These are phyloP conservation scores for Aphidius ervi DNA, from an alignment of 1,140 invertebrate genomes.

Conservation along the genomic window DNA sequence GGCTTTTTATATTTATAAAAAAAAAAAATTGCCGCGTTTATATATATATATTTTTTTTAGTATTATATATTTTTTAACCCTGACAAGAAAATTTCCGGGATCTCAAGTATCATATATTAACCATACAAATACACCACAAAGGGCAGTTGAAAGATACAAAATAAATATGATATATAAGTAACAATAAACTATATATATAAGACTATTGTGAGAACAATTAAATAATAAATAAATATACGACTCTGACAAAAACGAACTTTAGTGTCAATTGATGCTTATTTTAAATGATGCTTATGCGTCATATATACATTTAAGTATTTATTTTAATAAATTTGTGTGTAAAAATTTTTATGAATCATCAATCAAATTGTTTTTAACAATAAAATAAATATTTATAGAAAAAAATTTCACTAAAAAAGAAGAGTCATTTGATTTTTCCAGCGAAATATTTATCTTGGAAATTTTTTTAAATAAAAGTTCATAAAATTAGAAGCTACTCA, in stretches of 20 bases:
- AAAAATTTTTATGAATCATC: background rate
- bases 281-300: background rate
- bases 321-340: background rate
- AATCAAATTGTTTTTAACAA: background rate
- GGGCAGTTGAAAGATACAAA: too few relatives aligned
- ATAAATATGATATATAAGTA: background rate
- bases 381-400: background rate
- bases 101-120: too few relatives aligned
- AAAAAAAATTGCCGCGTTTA: too few relatives aligned
- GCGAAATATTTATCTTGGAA: too few relatives aligned
- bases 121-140: too few relatives aligned
- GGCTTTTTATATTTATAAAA: too few relatives aligned
- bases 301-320: background rate
- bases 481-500: too few relatives aligned
- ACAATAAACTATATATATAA: background rate
- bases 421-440: too few relatives aligned
- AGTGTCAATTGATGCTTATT: conserved; percentile 11
- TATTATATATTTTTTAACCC: too few relatives aligned
- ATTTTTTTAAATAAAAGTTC: too few relatives aligned
- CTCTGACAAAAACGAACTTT: conserved; percentile 5
- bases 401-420: background rate
- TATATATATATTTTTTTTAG: too few relatives aligned
- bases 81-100: too few relatives aligned
- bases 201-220: background rate
- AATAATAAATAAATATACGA: background rate